These are phyloP conservation scores for Onychostruthus taczanowskii DNA, from an alignment of 2,113 vertebrate species.

Conservation along the genomic window DNA sequence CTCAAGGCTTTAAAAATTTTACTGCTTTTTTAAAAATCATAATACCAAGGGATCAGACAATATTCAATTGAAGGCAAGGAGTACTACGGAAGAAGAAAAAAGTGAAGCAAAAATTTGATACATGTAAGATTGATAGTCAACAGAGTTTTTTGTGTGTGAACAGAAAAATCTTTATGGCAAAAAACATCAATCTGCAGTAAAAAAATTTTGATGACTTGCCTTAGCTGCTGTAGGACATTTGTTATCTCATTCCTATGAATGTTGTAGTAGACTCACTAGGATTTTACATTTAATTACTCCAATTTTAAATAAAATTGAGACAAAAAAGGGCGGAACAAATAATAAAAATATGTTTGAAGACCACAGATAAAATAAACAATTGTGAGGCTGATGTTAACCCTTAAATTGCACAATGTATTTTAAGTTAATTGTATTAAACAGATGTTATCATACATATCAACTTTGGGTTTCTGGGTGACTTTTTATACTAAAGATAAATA, in stretches of 20 bases:
- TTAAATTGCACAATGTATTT: not conserved
- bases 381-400: not conserved
- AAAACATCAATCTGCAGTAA: not conserved
- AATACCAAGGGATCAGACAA: not conserved
- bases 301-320: not conserved
- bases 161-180: not conserved
- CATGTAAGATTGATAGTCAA: not conserved
- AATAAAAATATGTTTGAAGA: not conserved
- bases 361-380: not conserved
- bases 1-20: not conserved
- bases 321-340: not conserved
- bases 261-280: not conserved
- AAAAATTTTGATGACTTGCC: not conserved
- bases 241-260: not conserved
- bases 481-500: not conserved
- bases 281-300: slow-evolving; percentile 34
- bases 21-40: not conserved
- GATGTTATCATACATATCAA: not conserved
- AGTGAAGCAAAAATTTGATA: not conserved
- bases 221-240: not conserved
- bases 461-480: not conserved
- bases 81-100: not conserved
- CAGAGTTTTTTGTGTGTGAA: not conserved
- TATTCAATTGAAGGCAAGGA: not conserved
- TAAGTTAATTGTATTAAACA: not conserved